These are phyloP conservation scores for Brachyrhaphis roseni DNA, from an alignment of 2,797 vertebrate genomes.

Conservation along the genomic window DNA sequence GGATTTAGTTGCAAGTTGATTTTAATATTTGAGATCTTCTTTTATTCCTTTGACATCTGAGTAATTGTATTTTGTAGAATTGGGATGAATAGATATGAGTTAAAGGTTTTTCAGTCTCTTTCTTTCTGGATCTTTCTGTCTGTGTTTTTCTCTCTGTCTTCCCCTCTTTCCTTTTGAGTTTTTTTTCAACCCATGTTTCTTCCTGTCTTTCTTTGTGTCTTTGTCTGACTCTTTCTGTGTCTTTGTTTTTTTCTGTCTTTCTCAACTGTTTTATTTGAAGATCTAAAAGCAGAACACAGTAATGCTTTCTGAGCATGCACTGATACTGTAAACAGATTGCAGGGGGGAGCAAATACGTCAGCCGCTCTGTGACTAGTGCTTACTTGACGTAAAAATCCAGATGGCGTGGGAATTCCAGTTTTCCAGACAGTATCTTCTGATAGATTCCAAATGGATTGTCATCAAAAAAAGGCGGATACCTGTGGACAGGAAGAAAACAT, in stretches of 20 bases:
- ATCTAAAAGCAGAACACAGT: neutral
- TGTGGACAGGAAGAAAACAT: conserved; percentile 49
- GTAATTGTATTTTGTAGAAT: no score
- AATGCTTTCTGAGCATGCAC: neutral
- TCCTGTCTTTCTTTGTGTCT: no score
- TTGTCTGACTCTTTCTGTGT: no score
- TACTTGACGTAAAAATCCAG: conserved; percentile 97
- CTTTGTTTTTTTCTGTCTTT: neutral
- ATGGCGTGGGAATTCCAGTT: conserved; percentile 95
- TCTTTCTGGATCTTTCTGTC: no score
- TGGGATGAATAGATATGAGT: no score
- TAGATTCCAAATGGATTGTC: conserved; percentile 98
- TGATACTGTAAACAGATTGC: neutral
- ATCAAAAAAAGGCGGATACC: conserved; percentile 96
- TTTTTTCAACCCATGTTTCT: no score
- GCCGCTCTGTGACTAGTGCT: conserved; percentile 52
- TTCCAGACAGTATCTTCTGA: conserved; percentile 95
- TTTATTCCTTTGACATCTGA: no score
- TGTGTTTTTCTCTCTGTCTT: no score
- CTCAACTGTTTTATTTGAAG: neutral
- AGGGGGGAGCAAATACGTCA: neutral
- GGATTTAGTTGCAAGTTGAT: no score
- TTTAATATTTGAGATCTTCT: no score
- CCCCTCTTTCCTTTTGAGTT: no score
- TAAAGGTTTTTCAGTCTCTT: no score